Base-by-base conservation (phyloP, 2,888 invertebrate genomes). In the Lasius platythorax region DNA sequence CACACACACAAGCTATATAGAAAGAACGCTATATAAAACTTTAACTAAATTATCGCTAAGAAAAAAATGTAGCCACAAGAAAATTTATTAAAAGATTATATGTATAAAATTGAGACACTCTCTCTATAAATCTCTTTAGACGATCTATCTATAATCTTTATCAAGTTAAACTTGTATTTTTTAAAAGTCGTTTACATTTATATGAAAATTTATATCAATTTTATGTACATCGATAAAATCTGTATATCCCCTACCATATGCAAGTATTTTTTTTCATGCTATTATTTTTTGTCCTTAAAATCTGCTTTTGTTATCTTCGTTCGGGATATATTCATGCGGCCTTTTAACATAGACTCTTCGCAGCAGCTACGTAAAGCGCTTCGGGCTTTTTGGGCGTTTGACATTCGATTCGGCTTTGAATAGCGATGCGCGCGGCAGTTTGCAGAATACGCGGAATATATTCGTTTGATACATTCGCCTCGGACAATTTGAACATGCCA, bases 381-480 rank as follows among this genome's bases (percentile, higher is more conserved):
- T 37, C 53, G 64, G 63, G 43, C 61, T 63, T 46, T 46, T 63
- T 18, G 46, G 3, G 8, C 46, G 30, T 75, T 75, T 63, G 67
- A 78, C 67, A 40, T 67, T 78, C 15, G 67, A 67, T 78, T 67
- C 53, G 18, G 33, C 56, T 56, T 78, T 67, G 78, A 78, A 67
- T 76, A 18, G 33, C 53, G 40, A 56, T 40, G 30, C 67, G 15
- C 53, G 53, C 28, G 12, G 53, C 37, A 37, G 56, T 53, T 67
- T 56, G 40, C 56, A n/a, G 33, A 11, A 18, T 46, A 40, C 30
- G 15, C 33, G 43, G 4, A 40, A 66, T 28, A 28, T 30, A 56
- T 43, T 28, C 56, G 78, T 78, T 78, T 78, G 78, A 67, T 67
- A 56, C 53, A 43, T 67, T 78, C 56, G 40, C 67, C 67, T 67